Evolutionary conservation across 2,888 invertebrate genomes (phyloP).

Genomic region (Aromia moschata): DNA sequence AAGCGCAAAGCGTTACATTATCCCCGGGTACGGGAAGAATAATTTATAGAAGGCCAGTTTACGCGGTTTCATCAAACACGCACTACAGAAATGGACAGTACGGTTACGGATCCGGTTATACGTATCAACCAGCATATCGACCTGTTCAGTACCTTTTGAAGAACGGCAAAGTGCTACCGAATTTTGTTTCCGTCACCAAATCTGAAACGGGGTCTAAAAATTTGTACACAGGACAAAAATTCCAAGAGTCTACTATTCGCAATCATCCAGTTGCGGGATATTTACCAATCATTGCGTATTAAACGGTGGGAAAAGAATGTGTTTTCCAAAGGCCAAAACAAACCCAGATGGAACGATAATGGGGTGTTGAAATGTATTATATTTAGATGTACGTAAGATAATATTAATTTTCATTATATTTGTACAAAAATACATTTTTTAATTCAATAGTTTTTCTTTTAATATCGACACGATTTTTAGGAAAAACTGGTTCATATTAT

Average conservation of each 20-base stretch:
- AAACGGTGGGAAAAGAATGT: conserved; percentile 82
- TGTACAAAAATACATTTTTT: no score
- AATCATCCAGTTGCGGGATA: conserved; percentile 87
- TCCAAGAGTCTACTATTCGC: conserved; percentile 83
- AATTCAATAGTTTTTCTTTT: no score
- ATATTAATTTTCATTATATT: no score
- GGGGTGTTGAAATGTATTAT: conserved; percentile 63
- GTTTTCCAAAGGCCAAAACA: conserved; percentile 80
- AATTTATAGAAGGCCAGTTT: conserved; percentile 55
- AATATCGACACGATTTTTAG: no score
- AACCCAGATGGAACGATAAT: conserved; percentile 80
- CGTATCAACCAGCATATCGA: conserved; percentile 53
- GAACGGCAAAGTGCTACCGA: conserved; percentile 67
- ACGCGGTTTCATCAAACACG: conserved; percentile 56
- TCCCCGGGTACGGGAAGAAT: conserved; percentile 57
- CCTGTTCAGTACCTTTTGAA: conserved; percentile 56
- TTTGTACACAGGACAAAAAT: conserved; percentile 72
- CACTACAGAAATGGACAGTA: conserved; percentile 53
- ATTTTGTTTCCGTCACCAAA: conserved; percentile 82
- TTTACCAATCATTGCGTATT: conserved; percentile 87
- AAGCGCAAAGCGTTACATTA: conserved; percentile 72
- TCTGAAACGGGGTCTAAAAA: conserved; percentile 76
- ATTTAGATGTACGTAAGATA: conserved; percentile 24
- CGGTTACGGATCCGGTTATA: conserved; percentile 57
- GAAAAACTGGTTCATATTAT: no score